Evolutionary conservation across 2,797 vertebrate species (phyloP).

Genomic region (Columba guinea): DNA sequence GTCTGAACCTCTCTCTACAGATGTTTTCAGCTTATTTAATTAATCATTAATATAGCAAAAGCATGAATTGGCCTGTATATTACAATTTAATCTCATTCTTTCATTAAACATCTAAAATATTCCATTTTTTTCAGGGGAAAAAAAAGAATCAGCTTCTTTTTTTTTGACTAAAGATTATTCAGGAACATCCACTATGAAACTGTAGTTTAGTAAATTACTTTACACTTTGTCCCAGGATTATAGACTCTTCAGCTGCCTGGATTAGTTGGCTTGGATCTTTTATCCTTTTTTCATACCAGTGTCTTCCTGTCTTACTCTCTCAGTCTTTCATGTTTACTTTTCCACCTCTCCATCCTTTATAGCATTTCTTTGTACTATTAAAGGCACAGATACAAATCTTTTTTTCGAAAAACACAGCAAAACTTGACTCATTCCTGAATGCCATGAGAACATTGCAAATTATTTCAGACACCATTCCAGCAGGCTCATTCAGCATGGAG

Average conservation of each 20-base stretch:
- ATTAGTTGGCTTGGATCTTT: background rate
- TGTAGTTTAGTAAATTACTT: background rate
- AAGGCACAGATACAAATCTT: background rate
- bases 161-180: background rate
- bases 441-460: background rate
- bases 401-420: background rate
- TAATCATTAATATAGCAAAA: background rate
- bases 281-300: background rate
- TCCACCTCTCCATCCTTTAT: background rate
- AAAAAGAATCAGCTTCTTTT: background rate
- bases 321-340: background rate
- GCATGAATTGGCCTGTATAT: background rate
- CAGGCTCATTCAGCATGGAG: background rate
- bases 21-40: background rate
- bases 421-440: background rate
- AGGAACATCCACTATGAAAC: background rate
- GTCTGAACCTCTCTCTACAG: background rate
- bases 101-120: background rate
- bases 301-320: background rate
- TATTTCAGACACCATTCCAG: background rate
- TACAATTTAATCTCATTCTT: background rate
- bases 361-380: background rate
- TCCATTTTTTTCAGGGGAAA: background rate
- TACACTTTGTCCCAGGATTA: background rate
- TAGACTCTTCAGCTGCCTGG: background rate